Base-by-base conservation (phyloP, 2,113 vertebrate genomes). In the Numida meleagris region DNA sequence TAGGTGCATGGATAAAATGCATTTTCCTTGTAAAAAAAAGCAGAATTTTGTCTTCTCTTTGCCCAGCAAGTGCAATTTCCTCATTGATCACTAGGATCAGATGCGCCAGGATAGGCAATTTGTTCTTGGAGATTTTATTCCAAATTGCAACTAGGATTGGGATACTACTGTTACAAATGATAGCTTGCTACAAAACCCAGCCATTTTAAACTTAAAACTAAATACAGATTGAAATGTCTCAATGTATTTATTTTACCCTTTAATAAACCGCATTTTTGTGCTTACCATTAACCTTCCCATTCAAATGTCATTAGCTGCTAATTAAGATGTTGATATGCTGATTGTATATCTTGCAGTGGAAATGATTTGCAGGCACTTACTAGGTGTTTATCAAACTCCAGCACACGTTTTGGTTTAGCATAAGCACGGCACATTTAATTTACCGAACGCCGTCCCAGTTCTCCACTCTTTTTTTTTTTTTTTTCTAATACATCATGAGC, bases 311-410 rank as follows among this genome's bases (percentile, higher is more conserved):
- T 98, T 97, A 97, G 86, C 91, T 96, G 82, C 97, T 98, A 98
- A 98, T 98, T 97, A 97, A 97, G 97, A 97, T 97, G 98, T 97
- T 98, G 97, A 96, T 97, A 96, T 95, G 93, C 95, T 97, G 97
- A 97, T 96, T 97, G 97, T 96, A 88, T 94, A 95, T 96, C 91
- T 94, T 94, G 95, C 96, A 94, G 91, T 89, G 95, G 95, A 96
- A 93, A 94, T 95, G 93, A 97, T 97, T 97, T 97, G 94, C 96
- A 94, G 87, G 81, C 95, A 94, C 97, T 97, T 97, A 91, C 94
- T 97, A 90, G 93, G 84, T 97, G 89, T 97, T 98, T 97, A 97
- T 97, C 97, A 96, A 96, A 96, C 93, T 95, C 93, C 86, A 96
- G 96, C 83, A 93, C 96, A 96, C 34, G 31, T 91, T 96, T 74